These are phyloP conservation scores for Anodontia alba DNA, from an alignment of 2,888 invertebrate species.

Conservation along the genomic window DNA sequence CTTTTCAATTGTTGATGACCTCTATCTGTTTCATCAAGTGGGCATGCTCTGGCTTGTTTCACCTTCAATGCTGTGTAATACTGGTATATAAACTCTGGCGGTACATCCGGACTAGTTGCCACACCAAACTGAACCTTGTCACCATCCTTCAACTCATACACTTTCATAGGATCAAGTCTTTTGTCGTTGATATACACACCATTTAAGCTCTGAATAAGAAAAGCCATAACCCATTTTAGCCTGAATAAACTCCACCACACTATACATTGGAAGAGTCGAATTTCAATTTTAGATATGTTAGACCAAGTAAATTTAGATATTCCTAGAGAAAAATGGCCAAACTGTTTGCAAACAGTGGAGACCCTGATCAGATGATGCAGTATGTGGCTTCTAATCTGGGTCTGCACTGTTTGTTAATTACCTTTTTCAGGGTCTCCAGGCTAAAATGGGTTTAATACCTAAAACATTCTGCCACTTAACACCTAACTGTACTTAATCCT, in stretches of 20 bases:
- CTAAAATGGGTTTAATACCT: not conserved
- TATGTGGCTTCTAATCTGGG: too few relatives aligned
- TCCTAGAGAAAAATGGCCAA: too few relatives aligned
- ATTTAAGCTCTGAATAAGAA: slow-evolving; percentile 75
- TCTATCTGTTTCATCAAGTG: slow-evolving; percentile 37
- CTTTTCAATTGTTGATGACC: not conserved
- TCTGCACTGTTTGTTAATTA: too few relatives aligned
- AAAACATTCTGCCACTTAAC: not conserved
- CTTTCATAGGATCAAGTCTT: slow-evolving; percentile 62
- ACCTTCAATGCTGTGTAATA: slow-evolving; percentile 70
- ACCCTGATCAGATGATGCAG: too few relatives aligned
- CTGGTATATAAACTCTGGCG: slow-evolving; percentile 74
- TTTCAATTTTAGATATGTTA: too few relatives aligned
- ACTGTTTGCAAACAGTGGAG: too few relatives aligned
- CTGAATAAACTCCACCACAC: too few relatives aligned
- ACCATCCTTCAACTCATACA: slow-evolving; percentile 69
- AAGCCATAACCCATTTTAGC: too few relatives aligned
- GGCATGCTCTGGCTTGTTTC: slow-evolving; percentile 38
- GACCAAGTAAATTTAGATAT: too few relatives aligned
- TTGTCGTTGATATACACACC: slow-evolving; percentile 78
- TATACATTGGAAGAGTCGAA: too few relatives aligned
- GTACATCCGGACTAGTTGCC: slow-evolving; percentile 53
- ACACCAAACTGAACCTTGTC: slow-evolving; percentile 79
- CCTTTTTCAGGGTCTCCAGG: too few relatives aligned
- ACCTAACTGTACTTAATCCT: not conserved